Evolutionary conservation across 2,888 invertebrate genomes (phyloP), one percentile per base, ranked within the genome.

Genomic region (Abrostola tripartita): DNA sequence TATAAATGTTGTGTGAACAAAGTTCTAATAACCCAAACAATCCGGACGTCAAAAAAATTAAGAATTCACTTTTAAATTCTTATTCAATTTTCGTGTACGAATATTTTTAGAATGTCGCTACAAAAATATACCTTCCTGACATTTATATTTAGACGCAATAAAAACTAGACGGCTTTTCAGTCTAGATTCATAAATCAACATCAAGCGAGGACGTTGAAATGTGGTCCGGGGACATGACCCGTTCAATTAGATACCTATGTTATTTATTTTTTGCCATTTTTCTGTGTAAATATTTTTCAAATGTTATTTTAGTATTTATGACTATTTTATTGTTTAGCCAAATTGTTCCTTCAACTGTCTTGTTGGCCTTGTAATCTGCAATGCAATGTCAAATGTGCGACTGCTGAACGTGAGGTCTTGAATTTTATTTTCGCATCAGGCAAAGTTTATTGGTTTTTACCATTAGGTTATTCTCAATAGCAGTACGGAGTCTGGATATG

Each of bases 171-270:
- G 14, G 54, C 12, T 61, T 56, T 74, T 73, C 71, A 79, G 70
- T 79, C 76, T 61, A 73, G 62, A 49, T 52, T 54, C 55, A 76
- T 78, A 66, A 41, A 74, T 79, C 77, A 76, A 42, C 62, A 66
- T 76, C 70, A 76, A 61, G 12, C 61, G 62, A 52, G 65, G 71
- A 75, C 76, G 68, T 61, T 66, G 68, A 71, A 78, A 78, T 76
- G 71, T 74, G 59, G 69, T 50, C 41, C 52, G 65, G 61, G 73
- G 7, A 50, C 49, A 50, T 50, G 53, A 49, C 24, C 37, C 57
- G 36, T 54, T 64, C 47, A 74, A 51, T 59, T 54, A 35, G 52
- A 50, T n/a, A n/a, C n/a, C n/a, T n/a, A n/a, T 40, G 49, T 54
- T 14, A 49, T 49, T 5, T 52, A n/a, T 74, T 58, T 2, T 24